phyloP scores from a whole-genome alignment of 1,140 invertebrate species.

The Drosophila arizonae region DNA sequence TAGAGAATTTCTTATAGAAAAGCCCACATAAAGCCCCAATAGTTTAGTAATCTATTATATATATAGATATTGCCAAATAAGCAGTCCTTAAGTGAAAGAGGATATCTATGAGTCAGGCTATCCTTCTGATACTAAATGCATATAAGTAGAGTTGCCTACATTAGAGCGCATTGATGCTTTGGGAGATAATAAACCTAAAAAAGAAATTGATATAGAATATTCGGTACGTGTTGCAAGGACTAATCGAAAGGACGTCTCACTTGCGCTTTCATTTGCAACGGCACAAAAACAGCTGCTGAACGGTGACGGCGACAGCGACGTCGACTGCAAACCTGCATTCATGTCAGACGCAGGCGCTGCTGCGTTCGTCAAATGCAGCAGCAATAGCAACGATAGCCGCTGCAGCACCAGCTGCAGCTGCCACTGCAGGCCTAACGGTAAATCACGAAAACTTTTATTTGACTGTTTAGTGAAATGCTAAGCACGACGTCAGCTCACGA shows the following conservation, averaged over 20 bases:
- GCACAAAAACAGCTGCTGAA: background rate
- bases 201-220: slow-evolving; percentile 17
- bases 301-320: slow-evolving; percentile 9
- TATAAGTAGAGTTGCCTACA: slow-evolving; percentile 70
- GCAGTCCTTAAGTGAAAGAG: background rate
- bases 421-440: slow-evolving; percentile 57
- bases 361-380: slow-evolving; percentile 34
- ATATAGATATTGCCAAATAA: no score
- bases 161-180: slow-evolving; percentile 24
- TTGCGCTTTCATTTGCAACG: slow-evolving; percentile 41
- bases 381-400: background rate
- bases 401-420: slow-evolving; percentile 16
- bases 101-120: background rate
- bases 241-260: slow-evolving; percentile 25
- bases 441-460: slow-evolving; percentile 33
- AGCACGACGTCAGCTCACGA: slow-evolving; percentile 15
- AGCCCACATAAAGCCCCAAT: no score
- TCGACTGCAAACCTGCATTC: slow-evolving; percentile 58
- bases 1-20: no score
- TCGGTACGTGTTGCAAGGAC: slow-evolving; percentile 24
- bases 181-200: slow-evolving; percentile 13
- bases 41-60: no score
- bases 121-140: background rate
- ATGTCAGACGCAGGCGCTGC: slow-evolving; percentile 52
- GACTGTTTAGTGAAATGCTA: slow-evolving; percentile 21